Conservation (phyloP, 2,888 invertebrate genomes). For the Beris chalybata region DNA sequence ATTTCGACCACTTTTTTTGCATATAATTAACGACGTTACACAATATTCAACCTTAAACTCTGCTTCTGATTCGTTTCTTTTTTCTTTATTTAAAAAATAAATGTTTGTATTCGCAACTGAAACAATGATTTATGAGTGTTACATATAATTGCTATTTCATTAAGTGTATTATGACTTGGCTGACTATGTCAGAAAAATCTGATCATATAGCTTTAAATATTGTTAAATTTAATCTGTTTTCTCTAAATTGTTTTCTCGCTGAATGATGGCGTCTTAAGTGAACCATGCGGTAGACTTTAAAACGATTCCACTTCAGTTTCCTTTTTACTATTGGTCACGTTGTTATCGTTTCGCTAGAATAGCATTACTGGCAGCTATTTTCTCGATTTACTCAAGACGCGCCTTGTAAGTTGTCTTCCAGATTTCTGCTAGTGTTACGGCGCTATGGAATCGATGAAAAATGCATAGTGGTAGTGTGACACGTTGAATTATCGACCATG, state of each 20-base stretch:
- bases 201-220: too few species aligned
- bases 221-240: background rate
- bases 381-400: constrained; percentile 73
- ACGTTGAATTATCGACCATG: constrained; percentile 92
- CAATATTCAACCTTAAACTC: constrained; percentile 25
- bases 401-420: constrained; percentile 96
- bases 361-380: constrained; percentile 1
- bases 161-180: too few species aligned
- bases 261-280: background rate
- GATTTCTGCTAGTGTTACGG: constrained; percentile 91
- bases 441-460: constrained; percentile 95
- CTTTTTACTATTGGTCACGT: background rate
- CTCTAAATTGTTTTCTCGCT: constrained; percentile 1
- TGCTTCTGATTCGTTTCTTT: background rate
- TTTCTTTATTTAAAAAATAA: constrained; percentile 27
- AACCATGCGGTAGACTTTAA: too few species aligned
- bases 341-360: background rate
- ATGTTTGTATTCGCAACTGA: constrained; percentile 17
- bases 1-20: constrained; percentile 22
- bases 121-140: background rate
- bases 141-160: too few species aligned
- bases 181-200: too few species aligned
- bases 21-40: constrained; percentile 30
- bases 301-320: background rate
- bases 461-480: constrained; percentile 92